Base-by-base conservation (phyloP, 2,888 invertebrate genomes). In the Criorhina ranunculi region DNA sequence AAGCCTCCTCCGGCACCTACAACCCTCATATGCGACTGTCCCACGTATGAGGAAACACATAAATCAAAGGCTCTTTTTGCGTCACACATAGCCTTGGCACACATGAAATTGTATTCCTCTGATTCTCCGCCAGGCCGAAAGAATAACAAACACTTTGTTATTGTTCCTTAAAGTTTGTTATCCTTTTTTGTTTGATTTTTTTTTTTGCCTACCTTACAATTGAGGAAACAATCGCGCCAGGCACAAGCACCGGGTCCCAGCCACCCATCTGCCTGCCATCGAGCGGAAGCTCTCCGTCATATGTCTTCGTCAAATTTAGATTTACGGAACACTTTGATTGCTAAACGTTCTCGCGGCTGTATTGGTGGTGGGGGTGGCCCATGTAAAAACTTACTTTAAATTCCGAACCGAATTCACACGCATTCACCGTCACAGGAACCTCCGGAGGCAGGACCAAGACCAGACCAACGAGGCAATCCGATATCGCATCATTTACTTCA, bases 1-100 rank as follows among this genome's bases (percentile, higher is more conserved):
- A 86, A 80, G 86, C 83, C 79, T 83, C 85, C 87, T 83, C 77
- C 87, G 86, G 79, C 86, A 81, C 87, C 86, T 76, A 75, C 78
- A 72, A 70, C 85, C 44, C 44, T 46, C 78, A 69, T 79, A 83
- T 80, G 80, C 33, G 75, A 79, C 49, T 70, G 85, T 70, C 75
- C 69, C 60, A 80, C 75, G 53, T 80, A 76, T 76, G 64, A 53
- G 24, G 57, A 19, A 57, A 15, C 59, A 70, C 75, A 85, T 85
- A 79, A 85, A 85, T 85, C 85, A 85, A 80, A 75, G 42, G 57
- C 44, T 78, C 53, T 72, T 78, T 67, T 67, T 69, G 42, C 42
- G 55, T 42, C 42, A 19, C 57, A 44, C 75, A 53, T 2, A 7
- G 42, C 42, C 46, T 17, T 55, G 44, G 24, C 59, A 72, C 9